These are phyloP conservation scores for Camptogramma bilineatum DNA, from an alignment of 2,888 invertebrate genomes.

Conservation along the genomic window DNA sequence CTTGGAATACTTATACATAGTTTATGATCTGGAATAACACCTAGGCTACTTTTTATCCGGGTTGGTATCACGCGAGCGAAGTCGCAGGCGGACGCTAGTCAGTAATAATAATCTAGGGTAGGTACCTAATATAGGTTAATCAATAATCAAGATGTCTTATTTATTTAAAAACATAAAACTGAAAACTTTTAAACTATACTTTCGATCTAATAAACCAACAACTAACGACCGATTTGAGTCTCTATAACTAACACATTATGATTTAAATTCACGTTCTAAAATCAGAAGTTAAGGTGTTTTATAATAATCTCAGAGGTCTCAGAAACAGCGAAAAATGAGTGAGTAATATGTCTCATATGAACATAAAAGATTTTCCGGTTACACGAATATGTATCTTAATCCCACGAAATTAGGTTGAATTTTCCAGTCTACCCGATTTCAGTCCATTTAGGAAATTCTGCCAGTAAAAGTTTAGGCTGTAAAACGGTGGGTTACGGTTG, in stretches of 20 bases:
- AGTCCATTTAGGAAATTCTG: slow-evolving; percentile 3
- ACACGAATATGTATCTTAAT: neutral
- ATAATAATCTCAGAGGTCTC: slow-evolving; percentile 5
- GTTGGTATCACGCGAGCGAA: no score
- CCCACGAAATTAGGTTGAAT: neutral
- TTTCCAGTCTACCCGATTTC: neutral
- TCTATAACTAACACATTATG: neutral
- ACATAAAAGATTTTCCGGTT: slow-evolving; percentile 3
- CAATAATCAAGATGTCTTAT: neutral
- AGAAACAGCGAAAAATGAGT: slow-evolving; percentile 11
- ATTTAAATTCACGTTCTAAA: neutral
- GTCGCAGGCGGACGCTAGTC: no score
- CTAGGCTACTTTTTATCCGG: no score
- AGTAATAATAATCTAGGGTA: no score
- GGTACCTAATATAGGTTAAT: neutral
- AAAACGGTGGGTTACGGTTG: slow-evolving; percentile 19
- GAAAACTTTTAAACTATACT: neutral
- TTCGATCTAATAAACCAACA: neutral
- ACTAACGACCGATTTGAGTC: neutral
- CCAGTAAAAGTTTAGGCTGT: slow-evolving; percentile 20
- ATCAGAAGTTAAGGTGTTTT: neutral
- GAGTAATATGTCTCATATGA: slow-evolving; percentile 13
- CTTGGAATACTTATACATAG: no score
- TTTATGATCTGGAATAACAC: no score
- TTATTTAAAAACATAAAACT: neutral